phyloP scores from a whole-genome alignment of 2,797 vertebrate genomes.

The Chanos chanos region DNA sequence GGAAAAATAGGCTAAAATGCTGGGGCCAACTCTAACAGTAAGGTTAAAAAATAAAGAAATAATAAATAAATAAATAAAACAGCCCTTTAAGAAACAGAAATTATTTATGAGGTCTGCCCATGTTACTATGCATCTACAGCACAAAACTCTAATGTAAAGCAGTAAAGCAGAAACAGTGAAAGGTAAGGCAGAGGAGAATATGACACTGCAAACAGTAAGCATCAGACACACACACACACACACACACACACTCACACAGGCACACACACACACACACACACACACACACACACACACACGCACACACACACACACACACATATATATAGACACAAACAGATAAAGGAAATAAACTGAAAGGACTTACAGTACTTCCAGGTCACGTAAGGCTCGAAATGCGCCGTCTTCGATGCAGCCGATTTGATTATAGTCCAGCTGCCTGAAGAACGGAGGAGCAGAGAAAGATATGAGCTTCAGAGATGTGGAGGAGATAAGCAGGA shows the following conservation, averaged over 20 bases:
- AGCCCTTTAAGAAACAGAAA: too few relatives aligned
- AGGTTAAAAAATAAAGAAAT: too few relatives aligned
- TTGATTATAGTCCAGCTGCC: constrained; percentile 99
- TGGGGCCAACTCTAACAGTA: too few relatives aligned
- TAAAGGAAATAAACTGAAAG: constrained; percentile 14
- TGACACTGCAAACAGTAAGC: too few relatives aligned
- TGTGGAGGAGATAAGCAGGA: not conserved
- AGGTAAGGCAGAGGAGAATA: too few relatives aligned
- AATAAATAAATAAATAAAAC: too few relatives aligned
- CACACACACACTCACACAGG: not conserved
- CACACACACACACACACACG: not conserved
- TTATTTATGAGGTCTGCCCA: too few relatives aligned
- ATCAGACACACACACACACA: too few relatives aligned
- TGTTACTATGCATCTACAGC: too few relatives aligned
- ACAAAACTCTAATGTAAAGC: too few relatives aligned
- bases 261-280: not conserved
- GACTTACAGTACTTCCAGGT: constrained; percentile 99
- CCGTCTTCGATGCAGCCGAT: constrained; percentile 99
- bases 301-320: not conserved
- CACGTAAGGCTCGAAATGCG: constrained; percentile 91
- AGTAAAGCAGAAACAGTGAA: too few relatives aligned
- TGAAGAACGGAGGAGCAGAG: constrained; percentile 50
- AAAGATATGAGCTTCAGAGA: not conserved
- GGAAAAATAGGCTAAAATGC: too few relatives aligned
- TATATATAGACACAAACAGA: not conserved